A percentile compares a stretch with the other conserved stretches of the same genome.
phyloP scores from a whole-genome alignment of 2,113 vertebrate species.

The Delphinus delphis region DNA sequence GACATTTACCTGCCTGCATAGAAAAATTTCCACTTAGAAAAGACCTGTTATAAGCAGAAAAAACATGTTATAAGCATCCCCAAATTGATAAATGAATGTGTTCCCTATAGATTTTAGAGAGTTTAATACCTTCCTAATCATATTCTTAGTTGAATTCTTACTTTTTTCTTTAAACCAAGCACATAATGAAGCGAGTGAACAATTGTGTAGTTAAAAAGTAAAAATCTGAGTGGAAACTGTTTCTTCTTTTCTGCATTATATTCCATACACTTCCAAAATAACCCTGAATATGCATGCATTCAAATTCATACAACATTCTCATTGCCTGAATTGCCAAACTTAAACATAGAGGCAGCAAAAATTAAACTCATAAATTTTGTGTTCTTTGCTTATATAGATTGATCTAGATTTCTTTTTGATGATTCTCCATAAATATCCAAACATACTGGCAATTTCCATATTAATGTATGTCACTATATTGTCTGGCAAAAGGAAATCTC shows the following conservation, averaged over 20 bases:
- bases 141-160: conserved; percentile 29
- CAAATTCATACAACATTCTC: not conserved
- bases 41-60: not conserved
- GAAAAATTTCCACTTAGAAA: not conserved
- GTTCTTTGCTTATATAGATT: not conserved
- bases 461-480: not conserved
- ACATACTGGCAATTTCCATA: not conserved
- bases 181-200: not conserved
- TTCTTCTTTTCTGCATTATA: not conserved
- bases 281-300: not conserved
- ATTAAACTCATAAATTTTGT: not conserved
- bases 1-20: not conserved
- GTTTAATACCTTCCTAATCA: conserved; percentile 20
- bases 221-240: not conserved
- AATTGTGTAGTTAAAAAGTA: not conserved
- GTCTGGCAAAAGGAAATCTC: not conserved
- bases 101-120: not conserved
- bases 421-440: not conserved
- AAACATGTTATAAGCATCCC: not conserved
- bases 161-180: not conserved
- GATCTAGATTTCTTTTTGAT: not conserved
- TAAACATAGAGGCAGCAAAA: not conserved
- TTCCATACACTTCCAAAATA: not conserved
- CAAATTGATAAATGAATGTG: not conserved
- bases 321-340: not conserved